Conservation (phyloP, 1,140 invertebrate species). For the Frieseomelitta varia region DNA sequence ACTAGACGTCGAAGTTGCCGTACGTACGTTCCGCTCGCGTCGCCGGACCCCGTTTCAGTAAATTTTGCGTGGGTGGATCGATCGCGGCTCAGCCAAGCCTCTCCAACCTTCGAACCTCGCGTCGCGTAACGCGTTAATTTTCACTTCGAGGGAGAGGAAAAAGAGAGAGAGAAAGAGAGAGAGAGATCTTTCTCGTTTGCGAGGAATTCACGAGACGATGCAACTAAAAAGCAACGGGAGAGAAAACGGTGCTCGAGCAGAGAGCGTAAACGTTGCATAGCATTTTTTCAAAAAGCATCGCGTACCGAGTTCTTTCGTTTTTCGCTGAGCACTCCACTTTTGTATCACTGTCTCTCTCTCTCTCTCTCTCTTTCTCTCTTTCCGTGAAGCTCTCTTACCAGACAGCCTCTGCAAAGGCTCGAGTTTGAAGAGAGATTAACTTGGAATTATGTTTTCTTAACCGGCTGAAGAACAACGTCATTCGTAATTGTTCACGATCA, state of each 20-base stretch:
- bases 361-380: too few species aligned
- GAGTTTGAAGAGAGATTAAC: neutral
- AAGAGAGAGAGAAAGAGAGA: neutral
- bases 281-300: neutral
- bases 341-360: too few species aligned
- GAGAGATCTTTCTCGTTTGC: neutral
- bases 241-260: too few species aligned
- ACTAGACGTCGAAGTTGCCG: too few species aligned
- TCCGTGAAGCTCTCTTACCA: neutral
- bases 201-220: neutral
- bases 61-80: conserved; percentile 29
- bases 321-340: neutral
- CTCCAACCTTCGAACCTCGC: neutral
- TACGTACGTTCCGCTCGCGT: too few species aligned
- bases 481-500: too few species aligned
- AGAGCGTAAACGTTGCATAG: neutral
- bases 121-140: neutral
- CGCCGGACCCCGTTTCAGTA: neutral
- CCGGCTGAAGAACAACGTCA: too few species aligned
- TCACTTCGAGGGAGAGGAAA: too few species aligned
- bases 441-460: neutral
- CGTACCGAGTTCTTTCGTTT: neutral
- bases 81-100: neutral
- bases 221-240: neutral
- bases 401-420: neutral